Conservation (phyloP, 1,140 invertebrate species). For the Diplogasteroides magnus region DNA sequence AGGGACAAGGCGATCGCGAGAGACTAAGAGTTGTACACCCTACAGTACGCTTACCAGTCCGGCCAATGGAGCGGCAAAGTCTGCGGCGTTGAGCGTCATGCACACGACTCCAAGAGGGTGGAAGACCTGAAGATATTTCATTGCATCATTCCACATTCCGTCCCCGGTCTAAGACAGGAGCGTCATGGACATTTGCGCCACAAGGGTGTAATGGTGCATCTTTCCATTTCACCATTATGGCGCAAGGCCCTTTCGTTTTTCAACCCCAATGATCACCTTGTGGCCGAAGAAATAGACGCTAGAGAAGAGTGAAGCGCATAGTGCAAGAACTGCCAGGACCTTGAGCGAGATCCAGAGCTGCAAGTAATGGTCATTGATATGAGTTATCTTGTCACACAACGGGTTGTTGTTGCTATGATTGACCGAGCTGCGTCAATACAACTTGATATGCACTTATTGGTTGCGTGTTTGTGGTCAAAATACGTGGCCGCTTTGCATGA, state of each 20-base stretch:
- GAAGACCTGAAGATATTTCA: slow-evolving; percentile 41
- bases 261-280: slow-evolving; percentile 18
- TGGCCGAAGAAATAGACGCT: slow-evolving; percentile 47
- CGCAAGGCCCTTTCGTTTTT: neutral
- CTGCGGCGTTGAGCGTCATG: slow-evolving; percentile 50
- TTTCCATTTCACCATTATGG: too few relatives aligned
- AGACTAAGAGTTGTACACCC: neutral
- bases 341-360: slow-evolving; percentile 51
- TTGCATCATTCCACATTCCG: too few relatives aligned
- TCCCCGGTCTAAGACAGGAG: too few relatives aligned
- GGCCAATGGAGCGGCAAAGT: slow-evolving; percentile 51
- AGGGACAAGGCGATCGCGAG: neutral
- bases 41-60: slow-evolving; percentile 38
- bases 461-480: too few relatives aligned
- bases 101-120: slow-evolving; percentile 53
- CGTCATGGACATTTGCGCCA: too few relatives aligned
- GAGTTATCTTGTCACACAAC: slow-evolving; percentile 9
- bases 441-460: too few relatives aligned
- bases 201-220: too few relatives aligned
- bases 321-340: slow-evolving; percentile 35
- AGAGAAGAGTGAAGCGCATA: slow-evolving; percentile 39
- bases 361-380: slow-evolving; percentile 17
- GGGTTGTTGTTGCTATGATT: too few relatives aligned
- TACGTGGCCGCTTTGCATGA: too few relatives aligned
- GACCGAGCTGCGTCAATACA: too few relatives aligned